phyloP scores from a whole-genome alignment of 2,888 invertebrate species.

The Pterobdella sp. region DNA sequence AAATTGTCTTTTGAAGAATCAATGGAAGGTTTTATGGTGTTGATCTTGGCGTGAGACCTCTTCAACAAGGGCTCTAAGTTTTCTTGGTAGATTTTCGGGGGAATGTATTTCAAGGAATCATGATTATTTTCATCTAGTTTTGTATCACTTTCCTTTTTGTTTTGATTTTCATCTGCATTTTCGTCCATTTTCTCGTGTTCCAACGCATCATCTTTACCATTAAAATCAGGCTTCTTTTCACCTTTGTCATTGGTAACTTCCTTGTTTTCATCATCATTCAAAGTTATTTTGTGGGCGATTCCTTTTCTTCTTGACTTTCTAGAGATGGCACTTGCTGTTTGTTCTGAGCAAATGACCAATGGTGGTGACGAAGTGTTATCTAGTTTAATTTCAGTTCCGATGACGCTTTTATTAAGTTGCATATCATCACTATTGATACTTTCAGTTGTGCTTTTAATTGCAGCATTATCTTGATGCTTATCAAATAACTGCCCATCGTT shows the following conservation, averaged over 20 bases:
- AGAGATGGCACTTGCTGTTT: not conserved
- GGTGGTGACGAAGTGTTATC: not conserved
- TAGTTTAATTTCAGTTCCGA: not conserved
- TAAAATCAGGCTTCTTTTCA: too few species aligned
- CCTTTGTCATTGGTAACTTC: not conserved
- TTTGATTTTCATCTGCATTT: not conserved
- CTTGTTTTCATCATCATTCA: not conserved
- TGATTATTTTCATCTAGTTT: not conserved
- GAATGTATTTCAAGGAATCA: not conserved
- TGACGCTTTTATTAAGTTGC: not conserved
- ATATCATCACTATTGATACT: not conserved
- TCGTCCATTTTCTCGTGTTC: not conserved
- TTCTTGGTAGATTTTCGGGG: not conserved
- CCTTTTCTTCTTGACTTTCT: slow-evolving; percentile 28
- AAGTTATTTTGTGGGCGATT: slow-evolving; percentile 25
- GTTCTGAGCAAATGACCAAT: not conserved
- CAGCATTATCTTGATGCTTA: not conserved
- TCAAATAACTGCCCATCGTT: not conserved
- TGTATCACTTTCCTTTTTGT: not conserved
- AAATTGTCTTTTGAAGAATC: not conserved
- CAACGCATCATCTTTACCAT: too few species aligned
- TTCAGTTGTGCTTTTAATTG: not conserved
- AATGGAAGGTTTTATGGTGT: not conserved
- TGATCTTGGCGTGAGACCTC: not conserved
- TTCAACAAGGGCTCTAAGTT: not conserved